A percentile compares a stretch with the other conserved stretches of the same genome.
These are phyloP conservation scores for Lacerta agilis DNA, from an alignment of 2,797 vertebrate species.

Conservation along the genomic window DNA sequence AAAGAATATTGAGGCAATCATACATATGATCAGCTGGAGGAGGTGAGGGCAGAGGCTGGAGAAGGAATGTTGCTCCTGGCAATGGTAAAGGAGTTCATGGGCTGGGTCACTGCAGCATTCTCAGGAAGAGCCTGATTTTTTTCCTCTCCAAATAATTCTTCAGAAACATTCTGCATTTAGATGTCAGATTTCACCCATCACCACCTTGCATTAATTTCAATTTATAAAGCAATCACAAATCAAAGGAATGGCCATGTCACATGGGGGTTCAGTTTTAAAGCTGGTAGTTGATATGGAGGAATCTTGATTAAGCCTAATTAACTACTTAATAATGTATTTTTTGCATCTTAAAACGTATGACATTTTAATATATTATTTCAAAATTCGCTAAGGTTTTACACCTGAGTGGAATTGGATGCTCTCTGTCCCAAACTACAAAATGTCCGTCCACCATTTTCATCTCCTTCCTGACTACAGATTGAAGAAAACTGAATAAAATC, in stretches of 20 bases:
- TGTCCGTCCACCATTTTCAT: conserved; percentile 21
- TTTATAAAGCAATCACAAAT: neutral
- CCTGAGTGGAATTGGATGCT: neutral
- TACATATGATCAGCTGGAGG: neutral
- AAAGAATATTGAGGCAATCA: neutral
- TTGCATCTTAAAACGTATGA: too few species aligned
- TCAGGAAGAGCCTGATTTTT: neutral
- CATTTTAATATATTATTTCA: neutral
- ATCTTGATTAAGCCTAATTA: neutral
- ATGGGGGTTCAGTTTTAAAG: neutral
- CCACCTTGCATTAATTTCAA: conserved; percentile 9
- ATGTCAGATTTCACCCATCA: neutral
- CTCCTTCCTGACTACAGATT: conserved; percentile 33
- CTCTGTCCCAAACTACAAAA: neutral
- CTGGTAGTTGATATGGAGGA: neutral
- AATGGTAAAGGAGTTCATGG: neutral
- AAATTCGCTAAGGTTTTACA: neutral
- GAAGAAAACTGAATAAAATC: conserved; percentile 45
- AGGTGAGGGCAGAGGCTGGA: too few species aligned
- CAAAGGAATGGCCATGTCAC: neutral
- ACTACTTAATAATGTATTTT: neutral
- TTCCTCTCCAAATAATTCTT: neutral
- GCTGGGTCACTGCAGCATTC: neutral
- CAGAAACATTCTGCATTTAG: neutral
- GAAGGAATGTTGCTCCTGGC: neutral